These are phyloP conservation scores for Sebastes taczanowskii DNA, from an alignment of 2,797 vertebrate species.

Conservation along the genomic window DNA sequence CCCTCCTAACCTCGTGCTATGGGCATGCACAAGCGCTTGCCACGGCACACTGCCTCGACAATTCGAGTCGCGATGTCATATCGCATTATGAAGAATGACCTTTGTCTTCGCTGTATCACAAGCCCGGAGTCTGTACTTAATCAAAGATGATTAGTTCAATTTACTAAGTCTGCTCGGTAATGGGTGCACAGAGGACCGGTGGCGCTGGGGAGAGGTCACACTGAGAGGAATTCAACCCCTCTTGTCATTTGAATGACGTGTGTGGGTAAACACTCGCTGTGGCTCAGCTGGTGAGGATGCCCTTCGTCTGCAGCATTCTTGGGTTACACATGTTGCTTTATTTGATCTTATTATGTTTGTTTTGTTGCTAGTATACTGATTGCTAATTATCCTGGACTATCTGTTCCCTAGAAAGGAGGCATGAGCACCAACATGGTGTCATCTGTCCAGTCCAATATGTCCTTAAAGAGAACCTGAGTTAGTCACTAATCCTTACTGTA, in stretches of 20 bases:
- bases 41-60: conserved; percentile 31
- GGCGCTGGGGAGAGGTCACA: conserved; percentile 66
- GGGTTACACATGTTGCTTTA: neutral
- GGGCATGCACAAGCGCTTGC: neutral
- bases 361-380: neutral
- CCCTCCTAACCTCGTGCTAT: neutral
- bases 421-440: neutral
- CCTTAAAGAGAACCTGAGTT: neutral
- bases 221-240: conserved; percentile 30
- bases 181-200: conserved; percentile 49
- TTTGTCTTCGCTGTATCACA: conserved; percentile 70
- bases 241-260: conserved; percentile 34
- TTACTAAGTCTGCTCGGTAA: conserved; percentile 73
- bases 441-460: neutral
- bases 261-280: conserved; percentile 49
- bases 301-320: neutral
- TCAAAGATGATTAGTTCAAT: conserved; percentile 84
- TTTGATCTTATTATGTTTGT: neutral
- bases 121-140: conserved; percentile 75
- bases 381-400: neutral
- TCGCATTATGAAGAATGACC: conserved; percentile 78
- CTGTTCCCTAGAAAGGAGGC: neutral
- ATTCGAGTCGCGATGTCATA: conserved; percentile 64
- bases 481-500: neutral
- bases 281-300: conserved; percentile 23